Conservation (phyloP, 2,113 vertebrate genomes). For the Toxotes jaculatrix region DNA sequence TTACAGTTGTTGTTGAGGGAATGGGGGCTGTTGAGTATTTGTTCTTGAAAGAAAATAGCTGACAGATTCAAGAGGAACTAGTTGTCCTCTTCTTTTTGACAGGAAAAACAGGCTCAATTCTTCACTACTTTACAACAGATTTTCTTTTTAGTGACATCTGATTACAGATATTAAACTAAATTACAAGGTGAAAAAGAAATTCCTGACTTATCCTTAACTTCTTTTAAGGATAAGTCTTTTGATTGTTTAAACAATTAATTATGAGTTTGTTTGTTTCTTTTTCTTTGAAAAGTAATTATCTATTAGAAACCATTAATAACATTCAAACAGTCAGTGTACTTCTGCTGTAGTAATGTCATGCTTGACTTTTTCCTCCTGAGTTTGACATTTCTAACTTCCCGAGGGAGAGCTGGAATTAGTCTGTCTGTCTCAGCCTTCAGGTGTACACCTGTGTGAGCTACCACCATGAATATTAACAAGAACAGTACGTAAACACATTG, state of each 20-base stretch:
- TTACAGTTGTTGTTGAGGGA: too few relatives aligned
- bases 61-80: neutral
- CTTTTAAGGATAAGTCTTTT: neutral
- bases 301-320: neutral
- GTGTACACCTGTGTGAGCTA: neutral
- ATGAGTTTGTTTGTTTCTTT: neutral
- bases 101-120: too few relatives aligned
- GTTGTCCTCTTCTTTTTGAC: too few relatives aligned
- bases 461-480: slow-evolving; percentile 26
- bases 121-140: neutral
- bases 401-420: slow-evolving; percentile 28
- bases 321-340: neutral
- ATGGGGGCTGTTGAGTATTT: too few relatives aligned
- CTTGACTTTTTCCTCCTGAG: neutral
- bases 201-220: neutral
- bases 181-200: neutral
- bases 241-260: neutral
- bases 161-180: neutral
- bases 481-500: neutral
- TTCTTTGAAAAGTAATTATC: too few relatives aligned
- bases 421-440: slow-evolving; percentile 16
- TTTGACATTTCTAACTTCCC: slow-evolving; percentile 56
- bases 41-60: too few relatives aligned
- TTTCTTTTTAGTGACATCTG: neutral
- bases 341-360: neutral